Evolutionary conservation across 2,797 vertebrate species (phyloP).

Genomic region (Eleutherodactylus coqui): DNA sequence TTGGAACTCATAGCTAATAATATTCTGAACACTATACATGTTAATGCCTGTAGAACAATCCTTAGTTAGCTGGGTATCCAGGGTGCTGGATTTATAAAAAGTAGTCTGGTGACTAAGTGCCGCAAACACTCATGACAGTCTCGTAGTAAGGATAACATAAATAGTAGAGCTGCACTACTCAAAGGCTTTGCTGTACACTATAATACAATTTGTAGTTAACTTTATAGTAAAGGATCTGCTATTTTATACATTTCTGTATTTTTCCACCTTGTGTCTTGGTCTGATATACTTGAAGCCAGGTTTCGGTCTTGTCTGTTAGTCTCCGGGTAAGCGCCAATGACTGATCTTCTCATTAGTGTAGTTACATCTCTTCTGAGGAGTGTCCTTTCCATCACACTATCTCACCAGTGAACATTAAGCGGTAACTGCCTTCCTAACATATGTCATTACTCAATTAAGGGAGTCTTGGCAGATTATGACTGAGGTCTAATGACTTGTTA

Average conservation of each 20-base stretch:
- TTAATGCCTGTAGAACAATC: no score
- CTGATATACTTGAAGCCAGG: background rate
- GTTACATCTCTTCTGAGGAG: constrained; percentile 93
- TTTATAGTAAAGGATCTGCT: background rate
- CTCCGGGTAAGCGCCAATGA: constrained; percentile 79
- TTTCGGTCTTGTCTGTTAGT: constrained; percentile 70
- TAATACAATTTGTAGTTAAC: background rate
- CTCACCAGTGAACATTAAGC: constrained; percentile 87
- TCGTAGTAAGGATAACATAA: no score
- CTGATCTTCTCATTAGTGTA: constrained; percentile 96
- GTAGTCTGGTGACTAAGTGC: no score
- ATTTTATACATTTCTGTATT: background rate
- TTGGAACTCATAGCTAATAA: no score
- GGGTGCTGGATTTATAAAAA: no score
- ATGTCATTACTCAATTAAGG: constrained; percentile 98
- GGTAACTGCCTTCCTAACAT: constrained; percentile 95
- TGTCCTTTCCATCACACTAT: constrained; percentile 86
- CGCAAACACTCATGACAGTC: no score
- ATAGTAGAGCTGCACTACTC: no score
- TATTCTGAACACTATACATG: no score
- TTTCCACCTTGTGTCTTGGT: background rate
- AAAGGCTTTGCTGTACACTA: background rate
- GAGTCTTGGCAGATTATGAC: constrained; percentile 88
- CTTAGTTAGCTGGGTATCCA: no score
- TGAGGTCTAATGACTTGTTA: constrained; percentile 97